Evolutionary conservation across 2,113 vertebrate genomes (phyloP).

Genomic region (Coracopsis vasa): DNA sequence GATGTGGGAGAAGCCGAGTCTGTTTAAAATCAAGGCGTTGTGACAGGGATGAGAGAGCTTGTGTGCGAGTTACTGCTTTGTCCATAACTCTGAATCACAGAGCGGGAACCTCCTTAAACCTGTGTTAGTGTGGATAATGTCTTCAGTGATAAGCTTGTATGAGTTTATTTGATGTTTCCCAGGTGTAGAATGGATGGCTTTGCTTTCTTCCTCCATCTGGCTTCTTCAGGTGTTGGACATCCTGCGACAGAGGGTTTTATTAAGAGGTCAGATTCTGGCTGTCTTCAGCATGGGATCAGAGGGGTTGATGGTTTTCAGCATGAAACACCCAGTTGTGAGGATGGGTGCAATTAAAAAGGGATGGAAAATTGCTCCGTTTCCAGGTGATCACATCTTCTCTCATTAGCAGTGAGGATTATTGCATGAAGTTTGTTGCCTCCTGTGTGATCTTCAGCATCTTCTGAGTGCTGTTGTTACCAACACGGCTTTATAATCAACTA

Average conservation of each 20-base stretch:
- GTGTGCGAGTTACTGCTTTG: neutral
- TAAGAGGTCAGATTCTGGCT: neutral
- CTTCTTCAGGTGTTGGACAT: neutral
- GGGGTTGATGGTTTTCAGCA: accelerated
- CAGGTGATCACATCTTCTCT: neutral
- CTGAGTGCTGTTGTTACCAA: neutral
- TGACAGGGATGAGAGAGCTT: neutral
- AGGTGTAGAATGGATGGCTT: neutral
- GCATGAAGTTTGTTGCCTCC: neutral
- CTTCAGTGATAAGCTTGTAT: neutral
- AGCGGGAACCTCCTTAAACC: neutral
- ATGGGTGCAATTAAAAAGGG: neutral
- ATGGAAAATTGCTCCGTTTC: neutral
- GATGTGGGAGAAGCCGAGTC: neutral
- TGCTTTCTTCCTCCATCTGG: neutral
- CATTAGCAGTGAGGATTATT: neutral
- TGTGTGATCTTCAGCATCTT: neutral
- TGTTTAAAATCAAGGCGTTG: slow-evolving; percentile 5
- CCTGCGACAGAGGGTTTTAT: neutral
- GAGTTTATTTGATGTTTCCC: neutral
- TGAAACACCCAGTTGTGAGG: neutral
- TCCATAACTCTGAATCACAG: accelerated
- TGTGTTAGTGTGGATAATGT: accelerated
- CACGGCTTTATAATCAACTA: neutral
- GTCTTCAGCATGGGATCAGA: neutral